Evolutionary conservation across 1,140 invertebrate species (phyloP).

Genomic region (Choristoneura fumiferana): DNA sequence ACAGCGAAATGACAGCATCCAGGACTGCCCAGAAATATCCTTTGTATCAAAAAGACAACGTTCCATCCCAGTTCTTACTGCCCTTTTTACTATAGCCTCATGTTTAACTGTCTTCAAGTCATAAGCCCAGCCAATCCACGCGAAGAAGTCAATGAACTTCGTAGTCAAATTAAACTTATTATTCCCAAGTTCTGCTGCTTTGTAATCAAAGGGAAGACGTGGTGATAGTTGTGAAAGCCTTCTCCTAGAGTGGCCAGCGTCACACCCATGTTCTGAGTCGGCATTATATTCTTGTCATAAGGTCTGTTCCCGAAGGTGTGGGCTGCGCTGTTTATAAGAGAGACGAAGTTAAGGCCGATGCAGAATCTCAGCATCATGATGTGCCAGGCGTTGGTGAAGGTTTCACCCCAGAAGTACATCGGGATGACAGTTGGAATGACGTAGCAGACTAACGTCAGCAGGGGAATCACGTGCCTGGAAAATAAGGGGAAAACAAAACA

Average conservation of each 20-base stretch:
- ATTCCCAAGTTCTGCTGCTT: not conserved
- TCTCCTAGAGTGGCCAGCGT: not conserved
- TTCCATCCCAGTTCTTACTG: not conserved
- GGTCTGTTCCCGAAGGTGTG: not conserved
- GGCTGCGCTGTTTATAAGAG: not conserved
- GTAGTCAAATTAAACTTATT: not conserved
- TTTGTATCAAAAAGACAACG: too few relatives aligned
- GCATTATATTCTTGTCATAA: not conserved
- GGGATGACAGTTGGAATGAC: not conserved
- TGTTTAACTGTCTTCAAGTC: not conserved
- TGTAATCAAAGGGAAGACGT: not conserved
- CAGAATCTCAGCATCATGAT: not conserved
- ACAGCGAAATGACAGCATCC: too few relatives aligned
- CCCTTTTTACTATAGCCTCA: not conserved
- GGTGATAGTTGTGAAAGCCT: constrained; percentile 4
- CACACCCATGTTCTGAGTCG: not conserved
- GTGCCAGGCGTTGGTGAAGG: not conserved
- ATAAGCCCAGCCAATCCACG: too few relatives aligned
- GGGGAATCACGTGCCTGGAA: not conserved
- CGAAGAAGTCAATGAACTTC: too few relatives aligned
- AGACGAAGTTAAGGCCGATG: not conserved
- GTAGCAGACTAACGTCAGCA: not conserved
- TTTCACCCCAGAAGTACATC: constrained; percentile 6
- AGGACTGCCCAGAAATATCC: too few relatives aligned
- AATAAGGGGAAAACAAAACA: not conserved